Percentiles rank a stretch among this genome's conserved stretches.
Evolutionary conservation across 2,113 vertebrate genomes (phyloP).

Genomic region (Coturnix japonica): DNA sequence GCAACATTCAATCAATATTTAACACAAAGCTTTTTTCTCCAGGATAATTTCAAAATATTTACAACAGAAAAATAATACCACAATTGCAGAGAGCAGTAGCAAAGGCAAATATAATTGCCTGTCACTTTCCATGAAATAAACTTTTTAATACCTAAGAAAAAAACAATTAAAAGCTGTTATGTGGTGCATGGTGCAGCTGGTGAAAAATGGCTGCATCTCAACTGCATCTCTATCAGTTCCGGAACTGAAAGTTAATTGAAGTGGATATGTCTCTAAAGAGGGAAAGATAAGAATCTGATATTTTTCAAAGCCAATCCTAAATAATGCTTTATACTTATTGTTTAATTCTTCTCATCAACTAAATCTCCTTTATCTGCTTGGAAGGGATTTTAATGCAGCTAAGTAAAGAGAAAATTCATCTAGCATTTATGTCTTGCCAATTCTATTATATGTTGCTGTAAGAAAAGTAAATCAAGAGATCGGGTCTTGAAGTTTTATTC

Average conservation of each 20-base stretch:
- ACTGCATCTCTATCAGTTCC: background rate
- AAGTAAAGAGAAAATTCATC: background rate
- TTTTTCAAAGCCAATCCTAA: background rate
- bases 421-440: background rate
- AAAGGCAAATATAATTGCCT: background rate
- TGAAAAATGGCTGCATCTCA: background rate
- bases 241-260: background rate
- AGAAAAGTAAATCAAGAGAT: slow-evolving; percentile 29
- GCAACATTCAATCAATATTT: background rate
- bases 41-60: background rate
- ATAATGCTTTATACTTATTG: background rate
- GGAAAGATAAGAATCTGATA: background rate
- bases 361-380: background rate
- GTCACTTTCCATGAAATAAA: background rate
- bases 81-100: background rate
- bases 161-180: background rate
- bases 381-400: background rate
- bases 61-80: background rate
- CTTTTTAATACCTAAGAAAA: background rate
- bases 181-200: background rate
- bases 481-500: slow-evolving; percentile 49
- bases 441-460: background rate
- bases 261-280: background rate
- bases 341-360: background rate
- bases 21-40: background rate